Evolutionary conservation across 2,888 invertebrate genomes (phyloP), one percentile per base, ranked within the genome.

Genomic region (Leptinotarsa peninsularis): DNA sequence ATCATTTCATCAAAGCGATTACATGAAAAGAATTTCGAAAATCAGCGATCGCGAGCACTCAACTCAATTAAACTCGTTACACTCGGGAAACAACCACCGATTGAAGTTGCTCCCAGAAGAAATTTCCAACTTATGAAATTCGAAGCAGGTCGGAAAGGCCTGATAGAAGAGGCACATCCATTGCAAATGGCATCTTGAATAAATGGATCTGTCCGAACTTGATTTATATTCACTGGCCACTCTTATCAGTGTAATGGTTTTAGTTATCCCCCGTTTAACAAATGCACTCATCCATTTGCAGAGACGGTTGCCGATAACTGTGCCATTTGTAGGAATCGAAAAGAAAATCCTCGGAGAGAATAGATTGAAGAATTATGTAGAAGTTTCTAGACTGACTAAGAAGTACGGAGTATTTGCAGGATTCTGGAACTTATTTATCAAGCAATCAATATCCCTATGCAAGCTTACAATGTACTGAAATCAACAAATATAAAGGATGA

Each of bases 171-270:
- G 76, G 73, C 76, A 81, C 84, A 85, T 86, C 85, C 85, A 86
- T 86, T 86, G 86, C 85, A 85, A 86, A 86, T 86, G 83, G 81
- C 84, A 84, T 84, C 83, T 79, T 81, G 81, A 81, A 78, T 80
- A 83, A 83, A 82, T 82, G 82, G 82, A 67, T 68, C 63, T 68
- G 77, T 76, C 73, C 78, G 78, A 72, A 58, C 74, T 75, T 72
- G 80, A 80, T 79, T 81, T 82, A 82, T 84, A 84, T 84, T 85
- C 83, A 81, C 83, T 77, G 83, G 79, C 80, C 76, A 75, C 83
- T 83, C 85, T 86, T 85, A 85, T 86, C 85, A 84, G 81, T 80
- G 81, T 84, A 84, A 84, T 85, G 85, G 85, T 82, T 83, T 82
- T 79, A 80, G 83, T 82, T 81, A 81, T 80, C 81, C 82, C 79